These are phyloP conservation scores for Sarcophaga rosellei DNA, from an alignment of 2,888 invertebrate species.

Conservation along the genomic window DNA sequence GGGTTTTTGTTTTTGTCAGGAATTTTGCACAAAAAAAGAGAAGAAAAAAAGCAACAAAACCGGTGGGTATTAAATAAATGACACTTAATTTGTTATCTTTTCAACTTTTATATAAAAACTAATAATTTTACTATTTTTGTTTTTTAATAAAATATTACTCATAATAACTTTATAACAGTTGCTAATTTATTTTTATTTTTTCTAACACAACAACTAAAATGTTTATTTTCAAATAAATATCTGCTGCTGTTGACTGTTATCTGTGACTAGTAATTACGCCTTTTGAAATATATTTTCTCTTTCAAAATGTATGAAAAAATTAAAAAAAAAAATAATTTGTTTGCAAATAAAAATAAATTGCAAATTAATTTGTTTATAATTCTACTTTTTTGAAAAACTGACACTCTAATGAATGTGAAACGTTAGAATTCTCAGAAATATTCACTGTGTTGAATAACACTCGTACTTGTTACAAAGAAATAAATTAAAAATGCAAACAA, in stretches of 20 bases:
- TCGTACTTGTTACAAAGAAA: not conserved
- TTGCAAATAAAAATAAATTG: not conserved
- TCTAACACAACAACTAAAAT: too few species aligned
- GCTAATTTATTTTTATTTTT: too few species aligned
- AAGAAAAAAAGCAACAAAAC: conserved; percentile 51
- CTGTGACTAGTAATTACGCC: not conserved
- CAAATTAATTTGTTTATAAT: not conserved
- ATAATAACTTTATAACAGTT: not conserved
- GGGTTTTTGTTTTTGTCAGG: not conserved
- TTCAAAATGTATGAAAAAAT: not conserved
- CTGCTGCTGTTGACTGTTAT: not conserved
- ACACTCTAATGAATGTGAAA: not conserved
- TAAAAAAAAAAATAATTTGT: not conserved
- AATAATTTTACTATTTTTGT: conserved; percentile 12
- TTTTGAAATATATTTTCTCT: not conserved
- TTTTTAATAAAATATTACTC: not conserved
- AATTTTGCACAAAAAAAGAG: not conserved
- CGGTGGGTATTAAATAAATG: conserved; percentile 51
- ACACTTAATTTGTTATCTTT: conserved; percentile 63
- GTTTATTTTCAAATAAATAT: too few species aligned
- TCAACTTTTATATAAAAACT: conserved; percentile 50
- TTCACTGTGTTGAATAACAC: too few species aligned
- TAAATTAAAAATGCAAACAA: not conserved
- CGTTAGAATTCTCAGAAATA: not conserved
- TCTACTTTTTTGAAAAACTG: not conserved